Base-by-base conservation (phyloP, 1,140 invertebrate genomes). In the Ericerus pela region DNA sequence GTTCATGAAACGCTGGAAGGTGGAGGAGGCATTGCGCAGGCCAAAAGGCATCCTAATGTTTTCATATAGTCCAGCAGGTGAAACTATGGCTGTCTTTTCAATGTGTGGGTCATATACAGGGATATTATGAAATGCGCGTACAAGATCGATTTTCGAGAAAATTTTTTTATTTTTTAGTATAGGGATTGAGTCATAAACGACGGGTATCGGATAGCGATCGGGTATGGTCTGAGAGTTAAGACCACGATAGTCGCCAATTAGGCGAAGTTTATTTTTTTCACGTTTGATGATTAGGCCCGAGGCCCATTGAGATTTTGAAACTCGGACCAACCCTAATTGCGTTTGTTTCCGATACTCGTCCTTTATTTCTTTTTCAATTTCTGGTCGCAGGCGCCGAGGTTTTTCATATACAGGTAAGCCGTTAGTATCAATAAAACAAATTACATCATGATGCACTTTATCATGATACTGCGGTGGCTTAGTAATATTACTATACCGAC, bases 1-100 rank as follows among this genome's bases (percentile, higher is more conserved):
- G 59, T 75, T 66, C 51, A 79, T 75, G 10, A 71, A 66, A 11
- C 74, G 55, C 61, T 76, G 70, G 59, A 76, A 78, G 1, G 66
- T 67, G 55, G 70, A 66, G 0, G 61, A 22, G 2, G 67, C 66
- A 59, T 70, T 72, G 6, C 58, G 47, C 10, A 73, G 53, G n/a
- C 73, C 72, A 51, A 71, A 71, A 33, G 65, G 61, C 61, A 69
- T 65, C 4, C 56, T 43, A 1, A 61, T 24, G 47, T 66, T 70
- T 57, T 71, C 68, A 33, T 66, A 72, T 0, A 66, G n/a, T 11
- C 65, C 62, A 31, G 65, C 65, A 3, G 62, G 62, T 24, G 68
- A 70, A 1, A 58, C 64, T 0, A 71, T 59, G 1, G 68, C 66
- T 11, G 66, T 71, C 59, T 71, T 71, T 11, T 54, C 60, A 6